These are phyloP conservation scores for Acipenser transmontanus DNA, from an alignment of 2,797 vertebrate species.

Conservation along the genomic window DNA sequence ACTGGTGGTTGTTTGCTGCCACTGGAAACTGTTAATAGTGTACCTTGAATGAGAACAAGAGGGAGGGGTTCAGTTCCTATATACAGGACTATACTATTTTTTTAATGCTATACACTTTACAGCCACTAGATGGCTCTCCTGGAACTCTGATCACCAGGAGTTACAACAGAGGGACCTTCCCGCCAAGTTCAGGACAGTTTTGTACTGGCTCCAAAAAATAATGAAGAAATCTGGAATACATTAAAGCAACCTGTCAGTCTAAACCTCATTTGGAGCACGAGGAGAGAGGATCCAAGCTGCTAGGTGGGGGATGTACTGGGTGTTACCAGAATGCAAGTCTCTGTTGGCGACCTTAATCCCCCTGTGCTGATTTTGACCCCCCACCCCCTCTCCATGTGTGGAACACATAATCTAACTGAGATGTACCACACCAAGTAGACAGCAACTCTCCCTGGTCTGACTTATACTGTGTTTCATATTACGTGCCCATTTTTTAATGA, in stretches of 20 bases:
- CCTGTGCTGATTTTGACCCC: not conserved
- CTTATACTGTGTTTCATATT: too few relatives aligned
- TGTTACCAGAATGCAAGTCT: slow-evolving; percentile 1
- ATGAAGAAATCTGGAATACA: slow-evolving; percentile 20
- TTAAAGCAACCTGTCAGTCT: slow-evolving; percentile 16
- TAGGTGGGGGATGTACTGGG: not conserved
- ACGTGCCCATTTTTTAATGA: not conserved
- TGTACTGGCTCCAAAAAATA: not conserved
- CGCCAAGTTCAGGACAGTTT: not conserved
- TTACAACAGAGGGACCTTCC: not conserved
- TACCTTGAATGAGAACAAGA: slow-evolving; percentile 7
- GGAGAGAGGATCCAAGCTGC: not conserved
- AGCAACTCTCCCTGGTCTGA: not conserved
- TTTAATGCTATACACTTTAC: not conserved
- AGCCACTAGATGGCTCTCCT: slow-evolving; percentile 14
- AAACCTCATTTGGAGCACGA: not conserved
- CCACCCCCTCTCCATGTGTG: not conserved
- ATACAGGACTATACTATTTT: slow-evolving; percentile 19
- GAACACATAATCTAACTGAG: not conserved
- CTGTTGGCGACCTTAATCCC: not conserved
- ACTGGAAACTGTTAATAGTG: too few relatives aligned
- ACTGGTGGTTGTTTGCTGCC: too few relatives aligned
- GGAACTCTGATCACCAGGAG: slow-evolving; percentile 1
- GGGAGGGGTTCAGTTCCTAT: slow-evolving; percentile 19
- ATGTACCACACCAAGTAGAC: not conserved